Conservation (phyloP, 1,140 invertebrate genomes). For the Vanessa atalanta region DNA sequence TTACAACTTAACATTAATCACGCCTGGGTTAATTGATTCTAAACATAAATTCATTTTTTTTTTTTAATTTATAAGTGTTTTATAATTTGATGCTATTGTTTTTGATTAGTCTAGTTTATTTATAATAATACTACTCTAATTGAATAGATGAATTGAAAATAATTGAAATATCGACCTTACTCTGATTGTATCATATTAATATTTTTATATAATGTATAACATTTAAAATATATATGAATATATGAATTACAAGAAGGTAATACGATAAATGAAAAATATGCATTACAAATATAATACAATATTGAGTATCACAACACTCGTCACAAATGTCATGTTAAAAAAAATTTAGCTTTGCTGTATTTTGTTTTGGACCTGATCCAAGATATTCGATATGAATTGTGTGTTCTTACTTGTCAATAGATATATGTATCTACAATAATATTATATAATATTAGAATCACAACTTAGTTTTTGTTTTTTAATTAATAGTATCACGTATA, state of each 20-base stretch:
- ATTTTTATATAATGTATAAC: no score
- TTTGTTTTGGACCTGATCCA: conserved; percentile 6
- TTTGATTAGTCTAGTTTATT: background rate
- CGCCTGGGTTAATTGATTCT: background rate
- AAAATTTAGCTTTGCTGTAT: background rate
- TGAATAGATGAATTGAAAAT: background rate
- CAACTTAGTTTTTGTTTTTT: no score
- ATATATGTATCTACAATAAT: background rate
- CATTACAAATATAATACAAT: background rate
- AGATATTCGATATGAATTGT: background rate
- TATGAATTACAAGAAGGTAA: conserved; percentile 4
- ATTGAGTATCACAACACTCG: background rate
- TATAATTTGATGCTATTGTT: background rate
- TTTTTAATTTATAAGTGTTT: background rate
- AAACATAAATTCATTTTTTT: background rate
- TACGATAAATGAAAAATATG: background rate
- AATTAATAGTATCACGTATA: no score
- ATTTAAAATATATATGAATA: background rate
- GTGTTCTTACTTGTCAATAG: background rate
- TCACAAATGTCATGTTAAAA: background rate
- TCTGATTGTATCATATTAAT: no score
- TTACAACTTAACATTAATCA: background rate
- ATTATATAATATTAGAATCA: background rate
- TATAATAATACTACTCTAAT: background rate
- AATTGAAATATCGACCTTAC: no score